Base-by-base conservation (phyloP, 1,140 invertebrate genomes). In the Cherax quadricarinatus region DNA sequence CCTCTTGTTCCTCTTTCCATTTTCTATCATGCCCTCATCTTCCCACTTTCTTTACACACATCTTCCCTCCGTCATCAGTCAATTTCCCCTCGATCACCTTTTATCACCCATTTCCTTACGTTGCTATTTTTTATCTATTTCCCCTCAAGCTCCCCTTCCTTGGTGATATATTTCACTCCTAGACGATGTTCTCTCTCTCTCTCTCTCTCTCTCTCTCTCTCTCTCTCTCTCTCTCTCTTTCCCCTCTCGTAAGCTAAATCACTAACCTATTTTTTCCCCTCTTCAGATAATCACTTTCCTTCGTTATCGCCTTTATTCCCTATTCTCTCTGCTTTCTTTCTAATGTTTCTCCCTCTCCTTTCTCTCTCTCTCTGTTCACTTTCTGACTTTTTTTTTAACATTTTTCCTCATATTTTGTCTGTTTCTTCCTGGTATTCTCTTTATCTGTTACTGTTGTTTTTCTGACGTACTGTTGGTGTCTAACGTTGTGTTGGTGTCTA, bases 161-260 rank as follows among this genome's bases (percentile, higher is more conserved):
- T 57, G 53, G 53, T 49, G 21, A 30, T 53, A 12, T 21, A 21
- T 51, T 49, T 30, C 16, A 3, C 53, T 51, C 16, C 48, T 49
- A 10, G n/a, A 9, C 51, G 1, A 57, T 14, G 7, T 1, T 49
- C 48, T 82, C 41, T 73, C 41, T 86, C 66, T 73, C 16, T 53
- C n/a, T 49, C 49, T 53, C 66, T 75, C 85, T 53, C 41, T 49
- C 49, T 86, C 70, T 49, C 73, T 73, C n/a, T 51, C 85, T 51
- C 70, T 21, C 66, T 21, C 70, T 86, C 85, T 51, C 48, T 49
- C 84, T 86, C 84, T 70, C 48, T 49, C 84, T 86, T 30, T 49
- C n/a, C 41, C 62, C 30, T 21, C 30, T n/a, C 57, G 21, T 7
- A 53, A 21, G 24, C 9, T 60, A 5, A 6, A 24, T 49, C n/a